These are phyloP conservation scores for Lasioglossum marginatum DNA, from an alignment of 2,888 invertebrate genomes.

Conservation along the genomic window DNA sequence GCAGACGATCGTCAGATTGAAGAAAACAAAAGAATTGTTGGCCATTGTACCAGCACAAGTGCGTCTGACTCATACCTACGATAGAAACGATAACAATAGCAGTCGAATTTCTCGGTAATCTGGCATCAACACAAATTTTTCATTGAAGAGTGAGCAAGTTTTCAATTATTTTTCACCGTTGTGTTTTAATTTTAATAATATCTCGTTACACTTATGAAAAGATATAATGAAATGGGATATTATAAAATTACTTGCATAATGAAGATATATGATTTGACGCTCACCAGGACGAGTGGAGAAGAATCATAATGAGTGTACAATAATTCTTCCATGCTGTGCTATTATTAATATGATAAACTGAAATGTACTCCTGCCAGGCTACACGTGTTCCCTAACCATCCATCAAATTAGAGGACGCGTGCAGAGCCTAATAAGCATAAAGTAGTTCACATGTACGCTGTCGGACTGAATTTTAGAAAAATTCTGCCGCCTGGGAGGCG, in stretches of 20 bases:
- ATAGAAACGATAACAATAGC: not conserved
- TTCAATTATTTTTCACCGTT: not conserved
- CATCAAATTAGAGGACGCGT: slow-evolving; percentile 1
- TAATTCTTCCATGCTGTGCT: not conserved
- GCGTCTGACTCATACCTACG: not conserved
- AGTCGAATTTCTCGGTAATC: not conserved
- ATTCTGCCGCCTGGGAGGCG: not conserved
- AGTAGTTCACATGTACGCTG: not conserved
- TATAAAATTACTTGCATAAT: not conserved
- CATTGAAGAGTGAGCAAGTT: not conserved
- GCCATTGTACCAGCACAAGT: not conserved
- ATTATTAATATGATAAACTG: slow-evolving; percentile 14
- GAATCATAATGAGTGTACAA: not conserved
- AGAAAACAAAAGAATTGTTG: not conserved
- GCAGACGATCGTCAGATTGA: not conserved
- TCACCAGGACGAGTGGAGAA: not conserved
- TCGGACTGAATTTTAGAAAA: slow-evolving; percentile 34
- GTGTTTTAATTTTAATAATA: not conserved
- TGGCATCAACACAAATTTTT: not conserved
- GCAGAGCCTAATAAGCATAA: not conserved
- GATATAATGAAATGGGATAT: not conserved
- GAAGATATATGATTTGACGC: not conserved
- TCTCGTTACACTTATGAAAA: not conserved
- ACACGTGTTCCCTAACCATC: not conserved
- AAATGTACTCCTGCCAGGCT: not conserved